Evolutionary conservation across 1,140 invertebrate species (phyloP).

Genomic region (Scaptomyza graminum): DNA sequence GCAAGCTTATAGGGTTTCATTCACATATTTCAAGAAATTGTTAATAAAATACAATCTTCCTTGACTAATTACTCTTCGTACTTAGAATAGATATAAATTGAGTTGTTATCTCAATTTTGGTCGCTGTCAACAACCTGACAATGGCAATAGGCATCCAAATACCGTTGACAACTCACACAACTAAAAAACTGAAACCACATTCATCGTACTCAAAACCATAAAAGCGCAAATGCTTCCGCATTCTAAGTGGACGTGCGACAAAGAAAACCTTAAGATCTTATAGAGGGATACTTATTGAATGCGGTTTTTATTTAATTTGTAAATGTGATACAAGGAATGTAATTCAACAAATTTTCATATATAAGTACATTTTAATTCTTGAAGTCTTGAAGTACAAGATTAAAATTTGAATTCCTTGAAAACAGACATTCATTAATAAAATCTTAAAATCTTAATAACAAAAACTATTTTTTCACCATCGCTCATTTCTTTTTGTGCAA

Average conservation of each 20-base stretch:
- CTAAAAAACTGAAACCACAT: slow-evolving; percentile 24
- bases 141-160: slow-evolving; percentile 1
- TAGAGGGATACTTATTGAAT: background rate
- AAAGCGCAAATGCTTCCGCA: slow-evolving; percentile 25
- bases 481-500: background rate
- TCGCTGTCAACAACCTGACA: slow-evolving; percentile 37
- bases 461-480: too few species aligned
- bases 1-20: too few species aligned
- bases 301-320: background rate
- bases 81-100: too few species aligned
- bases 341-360: too few species aligned
- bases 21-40: too few species aligned
- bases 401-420: too few species aligned
- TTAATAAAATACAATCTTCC: too few species aligned
- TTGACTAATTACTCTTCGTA: too few species aligned
- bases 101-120: background rate
- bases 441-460: too few species aligned
- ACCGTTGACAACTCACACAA: background rate
- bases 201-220: slow-evolving; percentile 37
- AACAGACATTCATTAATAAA: background rate
- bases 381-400: background rate
- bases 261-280: slow-evolving; percentile 6
- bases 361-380: background rate
- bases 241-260: background rate
- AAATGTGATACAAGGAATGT: too few species aligned